Base-by-base conservation (phyloP, 1,140 invertebrate genomes). In the Drosophila repleta region DNA sequence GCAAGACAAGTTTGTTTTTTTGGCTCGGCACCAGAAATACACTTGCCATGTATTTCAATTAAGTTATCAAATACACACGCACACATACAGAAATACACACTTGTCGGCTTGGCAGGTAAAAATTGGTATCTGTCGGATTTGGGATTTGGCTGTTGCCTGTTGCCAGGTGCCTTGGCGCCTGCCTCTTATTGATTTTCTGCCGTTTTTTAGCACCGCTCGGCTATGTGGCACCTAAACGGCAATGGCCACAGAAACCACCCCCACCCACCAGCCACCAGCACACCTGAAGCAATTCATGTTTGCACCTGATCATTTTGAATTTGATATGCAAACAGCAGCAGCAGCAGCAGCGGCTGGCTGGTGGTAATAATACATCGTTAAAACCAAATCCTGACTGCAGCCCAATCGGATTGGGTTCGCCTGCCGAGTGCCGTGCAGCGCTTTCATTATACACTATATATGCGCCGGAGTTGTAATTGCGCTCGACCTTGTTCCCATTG, bases 11-110 rank as follows among this genome's bases (percentile, higher is more conserved):
- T 37, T 10, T n/a, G n/a, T 37, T 46, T 63, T 69, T 74, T 46
- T 66, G 63, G 75, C 70, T 57, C 76, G 41, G 70, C 78, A 52
- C 71, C 71, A 63, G 63, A 32, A 57, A 45, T 74, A 74, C 53
- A 63, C 73, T 84, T 35, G 76, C 80, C 84, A 79, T 79, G 83
- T 87, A 78, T 82, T 85, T 87, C 82, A 87, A 87, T 87, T 87
- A 87, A 87, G 82, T 87, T 87, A 87, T 85, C 82, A 85, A 78
- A 87, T 71, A 77, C 46, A 76, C 45, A 20, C 46, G 45, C 41
- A 60, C 45, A 62, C 45, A 35, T 35, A 35, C 35, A n/a, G 26
- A n/a, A n/a, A 48, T 29, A 43, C 41, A 20, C n/a, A 41, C 39
- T 32, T 60, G 56, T 13, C n/a, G 45, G 18, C 20, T 39, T 48